phyloP scores from a whole-genome alignment of 1,140 invertebrate species.

The Calosoma granatense region DNA sequence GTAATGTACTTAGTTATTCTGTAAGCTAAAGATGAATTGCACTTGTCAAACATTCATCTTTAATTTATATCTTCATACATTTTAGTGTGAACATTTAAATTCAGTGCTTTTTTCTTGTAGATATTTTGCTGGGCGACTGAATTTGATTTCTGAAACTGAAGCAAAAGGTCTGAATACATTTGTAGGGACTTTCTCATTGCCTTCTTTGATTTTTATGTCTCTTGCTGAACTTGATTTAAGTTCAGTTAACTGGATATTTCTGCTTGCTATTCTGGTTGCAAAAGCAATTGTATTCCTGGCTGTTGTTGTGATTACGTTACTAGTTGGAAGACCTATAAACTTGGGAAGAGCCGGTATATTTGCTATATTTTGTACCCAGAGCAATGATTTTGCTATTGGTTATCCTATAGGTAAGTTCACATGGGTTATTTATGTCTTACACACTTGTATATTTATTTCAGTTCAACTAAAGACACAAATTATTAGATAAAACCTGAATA shows the following conservation, averaged over 20 bases:
- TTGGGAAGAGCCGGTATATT: constrained; percentile 78
- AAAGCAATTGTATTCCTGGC: constrained; percentile 79
- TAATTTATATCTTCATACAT: constrained; percentile 13
- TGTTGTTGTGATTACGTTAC: constrained; percentile 67
- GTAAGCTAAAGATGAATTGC: not conserved
- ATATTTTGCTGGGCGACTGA: constrained; percentile 78
- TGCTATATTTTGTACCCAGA: constrained; percentile 93
- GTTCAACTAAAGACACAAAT: not conserved
- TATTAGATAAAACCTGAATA: no score
- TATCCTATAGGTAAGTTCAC: constrained; percentile 80
- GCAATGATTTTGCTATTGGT: constrained; percentile 96
- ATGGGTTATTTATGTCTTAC: no score
- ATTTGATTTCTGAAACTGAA: constrained; percentile 73
- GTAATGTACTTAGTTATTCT: constrained; percentile 41
- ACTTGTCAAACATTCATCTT: constrained; percentile 10
- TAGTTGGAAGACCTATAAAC: constrained; percentile 70
- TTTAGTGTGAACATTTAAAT: constrained; percentile 3
- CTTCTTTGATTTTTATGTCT: constrained; percentile 84
- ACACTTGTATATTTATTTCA: not conserved
- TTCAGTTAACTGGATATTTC: constrained; percentile 81
- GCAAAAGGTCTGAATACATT: constrained; percentile 88
- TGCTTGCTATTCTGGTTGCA: constrained; percentile 73
- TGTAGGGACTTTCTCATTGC: constrained; percentile 87
- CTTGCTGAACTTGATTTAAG: constrained; percentile 76
- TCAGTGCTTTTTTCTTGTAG: constrained; percentile 40